Conservation (phyloP, 2,113 vertebrate species). For the Salvelinus fontinalis region DNA sequence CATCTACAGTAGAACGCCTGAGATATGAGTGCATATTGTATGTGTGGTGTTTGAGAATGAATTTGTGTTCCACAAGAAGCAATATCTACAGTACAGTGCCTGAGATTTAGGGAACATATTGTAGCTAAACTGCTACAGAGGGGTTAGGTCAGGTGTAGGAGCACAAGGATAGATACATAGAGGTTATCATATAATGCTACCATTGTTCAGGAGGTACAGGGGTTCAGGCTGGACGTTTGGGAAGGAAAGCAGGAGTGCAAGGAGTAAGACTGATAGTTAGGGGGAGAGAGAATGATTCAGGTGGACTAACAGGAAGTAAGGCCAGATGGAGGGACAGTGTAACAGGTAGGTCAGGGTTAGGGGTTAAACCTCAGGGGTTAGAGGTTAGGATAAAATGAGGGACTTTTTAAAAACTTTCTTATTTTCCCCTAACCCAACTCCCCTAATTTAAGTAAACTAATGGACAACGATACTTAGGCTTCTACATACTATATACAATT, state of each 20-base stretch:
- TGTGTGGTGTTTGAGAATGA: background rate
- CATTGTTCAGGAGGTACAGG: constrained; percentile 30
- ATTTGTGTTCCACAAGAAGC: background rate
- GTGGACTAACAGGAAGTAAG: no score
- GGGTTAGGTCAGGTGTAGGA: constrained; percentile 12
- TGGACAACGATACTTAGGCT: no score
- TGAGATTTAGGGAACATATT: constrained; percentile 40
- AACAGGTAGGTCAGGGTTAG: no score
- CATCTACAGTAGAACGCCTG: no score
- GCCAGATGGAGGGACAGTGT: no score
- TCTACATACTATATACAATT: no score
- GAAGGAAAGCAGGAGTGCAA: constrained; percentile 13
- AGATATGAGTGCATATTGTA: background rate
- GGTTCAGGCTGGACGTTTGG: constrained; percentile 17
- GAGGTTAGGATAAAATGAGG: background rate
- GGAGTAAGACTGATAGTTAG: constrained; percentile 43
- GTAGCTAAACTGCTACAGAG: constrained; percentile 42
- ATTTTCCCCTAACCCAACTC: no score
- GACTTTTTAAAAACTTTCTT: no score
- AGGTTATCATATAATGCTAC: no score
- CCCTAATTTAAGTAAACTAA: no score
- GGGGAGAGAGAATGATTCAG: background rate
- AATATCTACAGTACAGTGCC: constrained; percentile 24
- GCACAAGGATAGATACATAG: no score
- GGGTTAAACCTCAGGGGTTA: no score